A percentile compares a stretch with the other conserved stretches of the same genome.
Conservation (phyloP, 2,888 invertebrate genomes). For the Agriopis aurantiaria region DNA sequence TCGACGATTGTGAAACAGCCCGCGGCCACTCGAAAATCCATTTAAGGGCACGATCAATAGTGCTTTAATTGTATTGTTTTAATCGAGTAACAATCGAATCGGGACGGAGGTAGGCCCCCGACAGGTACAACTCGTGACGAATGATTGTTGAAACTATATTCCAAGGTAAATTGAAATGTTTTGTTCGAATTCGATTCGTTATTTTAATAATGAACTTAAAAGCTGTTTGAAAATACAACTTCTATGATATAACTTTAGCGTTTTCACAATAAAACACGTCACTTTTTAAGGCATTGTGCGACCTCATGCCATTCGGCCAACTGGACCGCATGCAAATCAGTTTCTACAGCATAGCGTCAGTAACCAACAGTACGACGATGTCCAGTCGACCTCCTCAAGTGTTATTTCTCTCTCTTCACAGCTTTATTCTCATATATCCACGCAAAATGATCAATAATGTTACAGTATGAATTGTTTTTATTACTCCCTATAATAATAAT, state of each 20-base stretch:
- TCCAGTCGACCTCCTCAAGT: no score
- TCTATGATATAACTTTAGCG: background rate
- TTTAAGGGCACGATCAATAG: slow-evolving; percentile 49
- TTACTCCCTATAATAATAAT: no score
- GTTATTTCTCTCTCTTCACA: no score
- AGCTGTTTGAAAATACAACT: background rate
- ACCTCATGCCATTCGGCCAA: no score
- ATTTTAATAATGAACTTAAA: slow-evolving; percentile 21
- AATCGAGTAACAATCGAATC: slow-evolving; percentile 40
- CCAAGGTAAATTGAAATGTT: slow-evolving; percentile 37
- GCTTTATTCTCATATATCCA: no score
- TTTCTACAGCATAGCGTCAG: no score
- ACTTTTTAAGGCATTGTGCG: no score
- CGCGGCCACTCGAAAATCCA: slow-evolving; percentile 39
- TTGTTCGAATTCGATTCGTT: slow-evolving; percentile 24
- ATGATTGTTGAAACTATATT: slow-evolving; percentile 38
- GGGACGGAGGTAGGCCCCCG: slow-evolving; percentile 33
- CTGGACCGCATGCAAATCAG: no score
- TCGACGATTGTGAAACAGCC: slow-evolving; percentile 59
- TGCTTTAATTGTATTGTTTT: slow-evolving; percentile 46
- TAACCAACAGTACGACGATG: no score
- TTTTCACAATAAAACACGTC: no score
- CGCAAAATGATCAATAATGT: no score
- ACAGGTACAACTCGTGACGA: slow-evolving; percentile 35
- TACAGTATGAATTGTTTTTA: no score